Evolutionary conservation across 53 echinoderm and acorn worm genomes (phyloP).

Genomic region (Zoroaster sp.): DNA sequence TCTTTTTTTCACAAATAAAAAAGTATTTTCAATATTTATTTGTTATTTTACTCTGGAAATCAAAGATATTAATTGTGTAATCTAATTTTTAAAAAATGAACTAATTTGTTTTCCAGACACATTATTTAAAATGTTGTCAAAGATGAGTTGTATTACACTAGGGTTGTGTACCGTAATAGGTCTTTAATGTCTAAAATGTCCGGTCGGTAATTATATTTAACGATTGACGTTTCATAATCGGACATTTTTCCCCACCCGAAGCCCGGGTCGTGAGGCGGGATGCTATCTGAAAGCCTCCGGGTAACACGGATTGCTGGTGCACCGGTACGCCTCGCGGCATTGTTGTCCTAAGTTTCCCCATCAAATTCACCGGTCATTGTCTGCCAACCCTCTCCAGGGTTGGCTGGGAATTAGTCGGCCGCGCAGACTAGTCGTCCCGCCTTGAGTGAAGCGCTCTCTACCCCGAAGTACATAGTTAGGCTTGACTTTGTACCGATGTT

Average conservation of each 20-base stretch:
- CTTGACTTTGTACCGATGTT: constrained; percentile 27
- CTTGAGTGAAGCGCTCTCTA: background rate
- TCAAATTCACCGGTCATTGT: constrained; percentile 58
- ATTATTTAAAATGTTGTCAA: background rate
- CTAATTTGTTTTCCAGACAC: background rate
- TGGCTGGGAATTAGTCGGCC: constrained; percentile 54
- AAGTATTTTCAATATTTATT: too few relatives aligned
- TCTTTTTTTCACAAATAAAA: too few relatives aligned
- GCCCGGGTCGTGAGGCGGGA: constrained; percentile 9
- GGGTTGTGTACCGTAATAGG: constrained; percentile 19
- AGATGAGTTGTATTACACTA: background rate
- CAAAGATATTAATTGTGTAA: too few relatives aligned
- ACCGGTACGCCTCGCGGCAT: constrained; percentile 47
- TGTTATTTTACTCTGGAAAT: too few relatives aligned
- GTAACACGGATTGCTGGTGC: constrained; percentile 45
- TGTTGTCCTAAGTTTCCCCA: constrained; percentile 52
- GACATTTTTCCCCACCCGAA: background rate
- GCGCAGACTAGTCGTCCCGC: constrained; percentile 44
- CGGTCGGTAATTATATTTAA: constrained; percentile 17
- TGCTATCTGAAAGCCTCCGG: background rate
- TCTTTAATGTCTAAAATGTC: constrained; percentile 14
- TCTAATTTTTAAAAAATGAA: too few relatives aligned
- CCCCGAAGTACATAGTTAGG: background rate
- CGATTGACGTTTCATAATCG: constrained; percentile 31
- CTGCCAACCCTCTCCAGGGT: constrained; percentile 41